Evolutionary conservation across 2,113 vertebrate species (phyloP), one percentile per base, ranked within the genome.

Genomic region (Catharus minimus): DNA sequence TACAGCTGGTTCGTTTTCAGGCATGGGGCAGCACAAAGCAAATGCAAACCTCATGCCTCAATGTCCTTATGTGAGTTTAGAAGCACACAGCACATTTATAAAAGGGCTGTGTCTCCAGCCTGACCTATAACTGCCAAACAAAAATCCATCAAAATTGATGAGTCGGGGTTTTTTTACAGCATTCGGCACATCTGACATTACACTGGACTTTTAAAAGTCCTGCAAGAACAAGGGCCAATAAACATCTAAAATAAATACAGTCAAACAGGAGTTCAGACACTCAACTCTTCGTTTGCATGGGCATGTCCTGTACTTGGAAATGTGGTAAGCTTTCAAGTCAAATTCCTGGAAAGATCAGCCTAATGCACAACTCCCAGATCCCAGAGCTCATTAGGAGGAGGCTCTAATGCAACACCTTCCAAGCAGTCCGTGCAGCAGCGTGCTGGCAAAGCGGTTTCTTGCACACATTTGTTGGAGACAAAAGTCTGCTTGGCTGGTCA

Each of bases 321-420:
- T 66, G 38, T 5, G 12, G 39, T 88, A 72, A 82, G 43, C 33
- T 95, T 84, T 92, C 90, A 87, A 93, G 50, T 56, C 39, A 68
- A 79, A 66, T 95, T 96, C 90, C 88, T 90, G 86, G 95, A 94
- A 95, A 80, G 66, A 88, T 90, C 21, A 91, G 44, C 49, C 52
- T 82, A 44, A 74, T 71, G 58, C 62, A 88, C 2, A 7, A 14
- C 49, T 83, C 44, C 38, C 58, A 74, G 30, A 84, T 55, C 68
- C 68, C 82, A 76, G 56, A 88, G 81, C 68, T 93, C 72, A 47
- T 93, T 85, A 91, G 71, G 76, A 88, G 58, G 17, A 72, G 21
- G 4, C n/a, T 86, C 30, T 69, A 86, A 67, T 44, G 69, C 88
- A 93, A 78, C 53, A 77, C 49, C 82, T 92, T 82, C 53, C 0